Conservation (phyloP, 2,113 vertebrate genomes). For the Damaliscus lunatus region DNA sequence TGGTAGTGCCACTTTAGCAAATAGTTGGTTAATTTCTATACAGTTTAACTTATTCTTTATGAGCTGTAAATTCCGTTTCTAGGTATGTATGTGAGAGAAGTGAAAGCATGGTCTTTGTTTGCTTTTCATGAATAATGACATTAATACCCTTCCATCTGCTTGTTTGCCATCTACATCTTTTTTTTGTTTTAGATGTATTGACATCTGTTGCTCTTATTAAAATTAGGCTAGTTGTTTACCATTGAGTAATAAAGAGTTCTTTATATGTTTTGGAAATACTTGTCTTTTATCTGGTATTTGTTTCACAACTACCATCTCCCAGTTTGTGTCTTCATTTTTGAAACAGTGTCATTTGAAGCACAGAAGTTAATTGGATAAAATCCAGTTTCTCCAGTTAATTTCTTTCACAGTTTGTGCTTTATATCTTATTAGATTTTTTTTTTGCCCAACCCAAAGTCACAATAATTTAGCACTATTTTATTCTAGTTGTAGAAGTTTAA, state of each 20-base stretch:
- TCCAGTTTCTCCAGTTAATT: not conserved
- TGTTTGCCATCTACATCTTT: not conserved
- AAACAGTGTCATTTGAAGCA: not conserved
- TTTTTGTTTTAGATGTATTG: not conserved
- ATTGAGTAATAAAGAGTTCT: not conserved
- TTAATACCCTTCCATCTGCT: not conserved
- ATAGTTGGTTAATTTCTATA: not conserved
- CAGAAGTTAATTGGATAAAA: constrained; percentile 1
- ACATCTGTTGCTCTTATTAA: not conserved
- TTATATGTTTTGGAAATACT: not conserved
- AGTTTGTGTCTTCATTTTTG: not conserved
- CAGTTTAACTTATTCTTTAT: not conserved
- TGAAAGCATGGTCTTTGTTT: not conserved
- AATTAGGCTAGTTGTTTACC: not conserved
- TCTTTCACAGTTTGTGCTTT: not conserved
- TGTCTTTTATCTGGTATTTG: not conserved
- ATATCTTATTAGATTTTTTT: not conserved
- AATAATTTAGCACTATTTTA: not conserved
- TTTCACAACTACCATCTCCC: not conserved
- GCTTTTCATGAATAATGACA: not conserved
- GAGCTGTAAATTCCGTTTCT: not conserved
- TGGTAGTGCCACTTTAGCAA: not conserved
- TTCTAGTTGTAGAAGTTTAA: not conserved
- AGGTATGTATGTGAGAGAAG: not conserved
- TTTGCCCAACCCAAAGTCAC: not conserved